Evolutionary conservation across 2,888 invertebrate genomes (phyloP).

Genomic region (Parascotia fuliginaria): DNA sequence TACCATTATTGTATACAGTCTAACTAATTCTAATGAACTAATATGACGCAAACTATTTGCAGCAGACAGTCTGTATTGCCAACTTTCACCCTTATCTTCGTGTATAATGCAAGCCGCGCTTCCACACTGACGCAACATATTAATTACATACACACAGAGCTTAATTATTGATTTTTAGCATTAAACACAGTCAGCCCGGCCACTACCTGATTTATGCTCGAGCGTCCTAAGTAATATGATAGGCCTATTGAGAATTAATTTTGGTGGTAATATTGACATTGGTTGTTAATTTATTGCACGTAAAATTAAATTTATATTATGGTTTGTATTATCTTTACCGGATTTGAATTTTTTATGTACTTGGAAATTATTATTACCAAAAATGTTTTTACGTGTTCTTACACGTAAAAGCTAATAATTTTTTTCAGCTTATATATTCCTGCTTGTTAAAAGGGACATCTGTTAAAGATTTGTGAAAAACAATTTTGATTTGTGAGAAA

Average conservation of each 20-base stretch:
- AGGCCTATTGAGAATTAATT: slow-evolving; percentile 7
- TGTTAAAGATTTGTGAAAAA: no score
- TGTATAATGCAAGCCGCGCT: slow-evolving; percentile 67
- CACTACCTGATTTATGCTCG: slow-evolving; percentile 49
- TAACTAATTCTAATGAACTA: no score
- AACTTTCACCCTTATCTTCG: slow-evolving; percentile 69
- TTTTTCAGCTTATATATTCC: no score
- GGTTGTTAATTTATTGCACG: not conserved
- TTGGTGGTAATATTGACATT: not conserved
- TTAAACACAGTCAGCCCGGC: slow-evolving; percentile 67
- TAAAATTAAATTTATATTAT: no score
- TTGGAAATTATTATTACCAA: no score
- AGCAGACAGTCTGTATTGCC: slow-evolving; percentile 44
- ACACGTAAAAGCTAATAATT: no score
- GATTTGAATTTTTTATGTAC: no score
- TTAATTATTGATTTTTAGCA: slow-evolving; percentile 85
- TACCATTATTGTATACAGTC: no score
- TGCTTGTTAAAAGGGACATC: no score
- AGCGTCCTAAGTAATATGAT: slow-evolving; percentile 27
- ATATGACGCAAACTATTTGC: not conserved
- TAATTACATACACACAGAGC: slow-evolving; percentile 77
- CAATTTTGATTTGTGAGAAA: no score
- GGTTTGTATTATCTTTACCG: no score
- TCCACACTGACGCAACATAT: slow-evolving; percentile 64
- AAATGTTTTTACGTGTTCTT: no score